These are phyloP conservation scores for Rhincodon typus DNA, from an alignment of 2,797 vertebrate genomes.

Conservation along the genomic window DNA sequence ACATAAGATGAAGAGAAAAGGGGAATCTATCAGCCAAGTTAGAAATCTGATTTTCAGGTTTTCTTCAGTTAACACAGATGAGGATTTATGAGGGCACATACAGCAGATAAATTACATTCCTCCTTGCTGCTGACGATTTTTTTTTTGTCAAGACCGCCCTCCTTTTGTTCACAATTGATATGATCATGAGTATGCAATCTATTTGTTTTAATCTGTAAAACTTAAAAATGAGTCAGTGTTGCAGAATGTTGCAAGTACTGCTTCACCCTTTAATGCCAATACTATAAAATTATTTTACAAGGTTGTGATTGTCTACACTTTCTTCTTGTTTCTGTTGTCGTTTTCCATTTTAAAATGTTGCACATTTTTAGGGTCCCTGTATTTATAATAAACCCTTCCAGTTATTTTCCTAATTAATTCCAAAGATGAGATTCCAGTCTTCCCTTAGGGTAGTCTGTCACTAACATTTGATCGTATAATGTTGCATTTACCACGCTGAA, in stretches of 20 bases:
- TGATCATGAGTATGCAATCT: neutral
- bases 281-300: neutral
- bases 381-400: neutral
- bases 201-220: neutral
- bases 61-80: neutral
- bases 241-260: neutral
- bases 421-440: neutral
- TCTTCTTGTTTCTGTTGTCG: neutral
- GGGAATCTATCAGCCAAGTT: no score
- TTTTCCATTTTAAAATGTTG: neutral
- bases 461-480: neutral
- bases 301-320: neutral
- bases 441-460: neutral
- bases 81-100: neutral
- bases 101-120: neutral
- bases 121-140: no score
- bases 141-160: neutral
- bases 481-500: neutral
- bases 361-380: neutral
- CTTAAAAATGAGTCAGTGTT: neutral
- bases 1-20: no score
- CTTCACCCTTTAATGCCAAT: neutral
- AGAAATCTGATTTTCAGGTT: neutral
- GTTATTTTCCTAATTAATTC: neutral
- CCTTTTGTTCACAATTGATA: neutral